Conservation (phyloP, 2,888 invertebrate species). For the Ormyrus pomaceus region DNA sequence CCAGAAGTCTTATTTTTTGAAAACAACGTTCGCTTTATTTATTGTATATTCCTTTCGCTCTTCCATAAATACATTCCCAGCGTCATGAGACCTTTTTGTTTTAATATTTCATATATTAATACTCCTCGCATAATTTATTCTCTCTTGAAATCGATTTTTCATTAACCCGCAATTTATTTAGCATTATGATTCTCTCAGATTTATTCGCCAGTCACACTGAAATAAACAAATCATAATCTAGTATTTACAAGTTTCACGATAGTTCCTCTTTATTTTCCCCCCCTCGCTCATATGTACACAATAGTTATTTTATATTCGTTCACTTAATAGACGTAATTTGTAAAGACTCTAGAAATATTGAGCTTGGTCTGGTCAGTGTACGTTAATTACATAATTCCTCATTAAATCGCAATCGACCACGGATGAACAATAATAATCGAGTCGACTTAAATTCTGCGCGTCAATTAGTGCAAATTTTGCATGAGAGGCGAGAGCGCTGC, state of each 20-base stretch:
- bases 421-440: conserved; percentile 19
- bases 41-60: conserved; percentile 70
- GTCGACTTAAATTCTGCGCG: too few species aligned
- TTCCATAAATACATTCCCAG: conserved; percentile 68
- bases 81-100: conserved; percentile 58
- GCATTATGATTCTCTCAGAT: conserved; percentile 51
- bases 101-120: conserved; percentile 38
- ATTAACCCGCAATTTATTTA: conserved; percentile 47
- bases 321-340: conserved; percentile 71
- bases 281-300: conserved; percentile 60
- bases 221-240: conserved; percentile 71
- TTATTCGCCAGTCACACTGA: conserved; percentile 63
- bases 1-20: conserved; percentile 60
- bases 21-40: conserved; percentile 70
- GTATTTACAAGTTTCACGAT: conserved; percentile 70
- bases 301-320: conserved; percentile 64
- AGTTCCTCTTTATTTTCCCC: conserved; percentile 46
- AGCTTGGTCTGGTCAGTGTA: conserved; percentile 76
- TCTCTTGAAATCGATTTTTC: conserved; percentile 43
- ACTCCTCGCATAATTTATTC: conserved; percentile 42
- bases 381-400: conserved; percentile 65
- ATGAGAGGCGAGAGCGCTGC: too few species aligned
- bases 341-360: conserved; percentile 76
- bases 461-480: too few species aligned
- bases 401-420: conserved; percentile 57